Base-by-base conservation (phyloP, 2,888 invertebrate species). In the Cheilosia scutellata region DNA sequence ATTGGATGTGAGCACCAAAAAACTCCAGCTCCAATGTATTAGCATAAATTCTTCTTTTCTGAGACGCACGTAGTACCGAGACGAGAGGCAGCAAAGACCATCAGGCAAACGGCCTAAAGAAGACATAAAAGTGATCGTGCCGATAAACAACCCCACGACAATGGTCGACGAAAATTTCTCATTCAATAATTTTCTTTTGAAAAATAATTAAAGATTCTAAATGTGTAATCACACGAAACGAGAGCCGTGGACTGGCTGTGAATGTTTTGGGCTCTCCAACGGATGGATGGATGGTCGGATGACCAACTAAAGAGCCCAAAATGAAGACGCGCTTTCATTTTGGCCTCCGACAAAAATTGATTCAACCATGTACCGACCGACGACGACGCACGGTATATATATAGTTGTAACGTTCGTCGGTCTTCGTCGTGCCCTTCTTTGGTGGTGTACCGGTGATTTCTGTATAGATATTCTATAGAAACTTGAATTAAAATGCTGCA, bases 171-270 rank as follows among this genome's bases (percentile, higher is more conserved):
- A 62, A 72, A 83, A 82, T 79, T 79, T 84, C 84, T 84, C 84
- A 79, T 84, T 84, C 84, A 80, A 84, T 84, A 84, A 84, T 84
- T 84, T 84, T 84, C 84, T 84, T 84, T 84, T 84, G 84, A 79
- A 84, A 84, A 80, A 80, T 84, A 84, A 84, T 84, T 84, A 84
- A 80, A 80, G 80, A 84, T 84, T 84, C 84, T 62, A 66, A 84
- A 71, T 71, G 84, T 84, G 84, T 84, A 84, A 84, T 84, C 84
- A 83, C 83, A 83, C 83, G 78, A 83, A 83, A 80, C 74, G 62
- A 62, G 68, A 68, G 74, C 42, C 71, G 60, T 55, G 77, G 58
- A 55, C 78, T 71, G 77, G 82, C 72, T 78, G 82, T 62, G 72
- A 82, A 72, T 74, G 47, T 49, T 42, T 58, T 37, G 66, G 62